Evolutionary conservation across 2,113 vertebrate species (phyloP).

Genomic region (Smithornis capensis): DNA sequence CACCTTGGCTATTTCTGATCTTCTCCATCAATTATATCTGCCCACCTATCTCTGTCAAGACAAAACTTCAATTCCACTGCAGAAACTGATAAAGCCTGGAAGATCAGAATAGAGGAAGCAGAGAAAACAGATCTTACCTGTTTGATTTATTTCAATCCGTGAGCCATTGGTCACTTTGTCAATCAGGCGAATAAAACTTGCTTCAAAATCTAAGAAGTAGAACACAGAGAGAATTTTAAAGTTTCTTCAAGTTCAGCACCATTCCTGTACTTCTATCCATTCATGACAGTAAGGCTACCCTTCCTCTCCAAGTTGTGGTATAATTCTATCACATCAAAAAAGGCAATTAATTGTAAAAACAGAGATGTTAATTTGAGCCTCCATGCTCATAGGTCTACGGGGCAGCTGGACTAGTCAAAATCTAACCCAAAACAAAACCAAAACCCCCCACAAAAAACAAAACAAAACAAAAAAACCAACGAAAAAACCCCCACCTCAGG

Average conservation of each 20-base stretch:
- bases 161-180: slow-evolving; percentile 97
- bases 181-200: slow-evolving; percentile 92
- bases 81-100: not conserved
- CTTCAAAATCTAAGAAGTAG: slow-evolving; percentile 87
- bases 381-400: accelerated
- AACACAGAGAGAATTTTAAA: not conserved
- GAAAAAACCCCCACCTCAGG: not conserved
- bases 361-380: not conserved
- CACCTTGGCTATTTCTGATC: not conserved
- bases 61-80: not conserved
- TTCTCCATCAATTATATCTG: not conserved
- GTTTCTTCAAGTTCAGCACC: not conserved
- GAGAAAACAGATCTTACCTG: slow-evolving; percentile 77
- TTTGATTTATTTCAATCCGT: slow-evolving; percentile 96
- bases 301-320: not conserved
- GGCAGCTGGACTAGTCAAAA: not conserved
- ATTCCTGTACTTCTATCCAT: not conserved
- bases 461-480: not conserved
- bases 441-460: not conserved
- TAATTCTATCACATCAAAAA: not conserved
- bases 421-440: not conserved
- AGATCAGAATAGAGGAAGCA: not conserved
- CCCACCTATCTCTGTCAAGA: not conserved
- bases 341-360: not conserved
- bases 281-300: not conserved